These are phyloP conservation scores for Orius insidiosus DNA, from an alignment of 1,140 invertebrate species.

Conservation along the genomic window DNA sequence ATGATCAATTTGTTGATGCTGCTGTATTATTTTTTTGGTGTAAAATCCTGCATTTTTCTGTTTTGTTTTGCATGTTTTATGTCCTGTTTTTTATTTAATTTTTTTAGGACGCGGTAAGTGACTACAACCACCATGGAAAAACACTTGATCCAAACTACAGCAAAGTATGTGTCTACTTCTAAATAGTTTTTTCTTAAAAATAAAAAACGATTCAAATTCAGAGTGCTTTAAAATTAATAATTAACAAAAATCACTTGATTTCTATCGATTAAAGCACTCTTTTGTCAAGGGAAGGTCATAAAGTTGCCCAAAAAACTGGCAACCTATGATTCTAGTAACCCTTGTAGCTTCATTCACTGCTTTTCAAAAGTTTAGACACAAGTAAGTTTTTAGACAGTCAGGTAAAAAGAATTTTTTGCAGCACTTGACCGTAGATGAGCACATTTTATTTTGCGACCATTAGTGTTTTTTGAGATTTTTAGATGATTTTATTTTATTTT, in stretches of 20 bases:
- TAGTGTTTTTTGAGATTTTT: neutral
- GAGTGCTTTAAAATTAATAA: too few species aligned
- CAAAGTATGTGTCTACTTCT: conserved; percentile 9
- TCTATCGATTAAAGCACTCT: too few species aligned
- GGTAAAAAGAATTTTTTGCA: too few species aligned
- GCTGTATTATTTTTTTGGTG: neutral
- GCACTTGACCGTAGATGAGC: neutral
- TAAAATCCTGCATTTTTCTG: neutral
- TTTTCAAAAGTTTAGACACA: too few species aligned
- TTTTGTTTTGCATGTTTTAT: conserved; percentile 2
- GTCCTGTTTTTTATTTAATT: conserved; percentile 20
- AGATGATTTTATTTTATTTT: neutral
- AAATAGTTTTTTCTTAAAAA: neutral
- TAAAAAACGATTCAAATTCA: neutral
- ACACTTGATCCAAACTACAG: conserved; percentile 5
- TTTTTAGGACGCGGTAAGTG: conserved; percentile 33
- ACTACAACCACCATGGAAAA: conserved; percentile 12
- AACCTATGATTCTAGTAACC: too few species aligned
- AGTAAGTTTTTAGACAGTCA: too few species aligned
- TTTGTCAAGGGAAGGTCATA: too few species aligned
- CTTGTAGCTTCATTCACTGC: too few species aligned
- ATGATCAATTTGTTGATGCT: neutral
- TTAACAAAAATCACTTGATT: too few species aligned
- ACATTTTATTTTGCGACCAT: conserved; percentile 4
- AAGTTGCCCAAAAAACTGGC: too few species aligned